These are phyloP conservation scores for Poecilia picta DNA, from an alignment of 2,797 vertebrate genomes.

Conservation along the genomic window DNA sequence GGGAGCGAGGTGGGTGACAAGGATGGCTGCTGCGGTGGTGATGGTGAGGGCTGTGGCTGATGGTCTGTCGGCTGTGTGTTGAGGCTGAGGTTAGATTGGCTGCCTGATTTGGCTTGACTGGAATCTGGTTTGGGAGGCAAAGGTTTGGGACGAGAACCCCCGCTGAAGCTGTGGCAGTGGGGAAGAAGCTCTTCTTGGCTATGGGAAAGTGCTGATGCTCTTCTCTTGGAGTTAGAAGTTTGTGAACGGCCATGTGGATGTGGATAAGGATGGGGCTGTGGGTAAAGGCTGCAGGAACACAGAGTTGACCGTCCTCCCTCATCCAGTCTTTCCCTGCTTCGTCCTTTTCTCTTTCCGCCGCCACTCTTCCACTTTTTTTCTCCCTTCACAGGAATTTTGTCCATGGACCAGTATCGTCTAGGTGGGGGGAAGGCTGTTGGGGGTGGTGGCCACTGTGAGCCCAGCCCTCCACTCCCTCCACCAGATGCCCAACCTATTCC, in stretches of 20 bases:
- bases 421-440: conserved; percentile 82
- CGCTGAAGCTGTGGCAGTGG: conserved; percentile 85
- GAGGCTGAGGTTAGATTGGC: conserved; percentile 85
- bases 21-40: conserved; percentile 79
- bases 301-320: conserved; percentile 68
- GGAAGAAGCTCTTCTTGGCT: conserved; percentile 86
- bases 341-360: conserved; percentile 72
- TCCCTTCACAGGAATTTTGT: conserved; percentile 87
- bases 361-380: conserved; percentile 79
- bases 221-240: conserved; percentile 79
- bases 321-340: conserved; percentile 68
- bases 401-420: conserved; percentile 91
- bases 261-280: conserved; percentile 81
- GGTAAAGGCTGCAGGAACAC: conserved; percentile 81
- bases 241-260: conserved; percentile 78
- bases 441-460: conserved; percentile 78
- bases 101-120: conserved; percentile 82
- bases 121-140: conserved; percentile 78
- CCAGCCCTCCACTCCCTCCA: conserved; percentile 81
- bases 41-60: conserved; percentile 77
- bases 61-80: conserved; percentile 80
- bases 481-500: conserved; percentile 81
- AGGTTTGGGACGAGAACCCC: conserved; percentile 77
- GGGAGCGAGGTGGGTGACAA: conserved; percentile 81
- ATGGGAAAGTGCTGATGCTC: conserved; percentile 72